Percentiles rank a stretch among this genome's conserved stretches.
These are phyloP conservation scores for Lucifuga dentata DNA, from an alignment of 2,113 vertebrate genomes.

Conservation along the genomic window DNA sequence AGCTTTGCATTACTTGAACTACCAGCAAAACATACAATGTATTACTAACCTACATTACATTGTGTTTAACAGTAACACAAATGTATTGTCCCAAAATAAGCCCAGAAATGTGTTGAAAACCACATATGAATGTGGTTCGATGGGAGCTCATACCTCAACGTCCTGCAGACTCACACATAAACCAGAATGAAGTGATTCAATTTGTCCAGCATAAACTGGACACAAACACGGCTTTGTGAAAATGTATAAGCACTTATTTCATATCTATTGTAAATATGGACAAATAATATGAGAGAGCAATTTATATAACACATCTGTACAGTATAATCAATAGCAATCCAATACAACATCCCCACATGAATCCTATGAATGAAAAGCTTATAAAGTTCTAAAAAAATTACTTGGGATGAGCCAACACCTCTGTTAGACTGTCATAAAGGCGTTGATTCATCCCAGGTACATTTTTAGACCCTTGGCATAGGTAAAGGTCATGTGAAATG, in stretches of 20 bases:
- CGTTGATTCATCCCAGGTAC: no score
- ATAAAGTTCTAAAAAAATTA: no score
- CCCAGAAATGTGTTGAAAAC: conserved; percentile 20
- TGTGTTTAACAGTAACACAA: conserved; percentile 17
- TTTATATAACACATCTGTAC: neutral
- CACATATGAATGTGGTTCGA: conserved; percentile 35
- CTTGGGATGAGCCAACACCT: no score
- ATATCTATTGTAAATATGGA: conserved; percentile 26
- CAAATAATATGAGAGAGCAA: conserved; percentile 36
- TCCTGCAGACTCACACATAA: conserved; percentile 26
- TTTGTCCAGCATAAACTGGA: conserved; percentile 37
- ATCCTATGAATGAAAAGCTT: no score
- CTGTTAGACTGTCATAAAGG: no score
- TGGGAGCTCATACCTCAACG: conserved; percentile 40
- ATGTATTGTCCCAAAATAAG: conserved; percentile 35
- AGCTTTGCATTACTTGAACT: conserved; percentile 8
- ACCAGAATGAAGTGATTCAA: conserved; percentile 20
- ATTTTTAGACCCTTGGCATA: no score
- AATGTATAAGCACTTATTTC: conserved; percentile 62
- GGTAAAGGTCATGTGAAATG: no score
- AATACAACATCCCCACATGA: no score
- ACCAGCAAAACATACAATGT: neutral
- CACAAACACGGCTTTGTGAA: conserved; percentile 28
- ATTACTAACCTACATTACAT: conserved; percentile 22
- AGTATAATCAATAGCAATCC: no score